Conservation (phyloP, 1,140 invertebrate genomes). For the Megathymus violae region DNA sequence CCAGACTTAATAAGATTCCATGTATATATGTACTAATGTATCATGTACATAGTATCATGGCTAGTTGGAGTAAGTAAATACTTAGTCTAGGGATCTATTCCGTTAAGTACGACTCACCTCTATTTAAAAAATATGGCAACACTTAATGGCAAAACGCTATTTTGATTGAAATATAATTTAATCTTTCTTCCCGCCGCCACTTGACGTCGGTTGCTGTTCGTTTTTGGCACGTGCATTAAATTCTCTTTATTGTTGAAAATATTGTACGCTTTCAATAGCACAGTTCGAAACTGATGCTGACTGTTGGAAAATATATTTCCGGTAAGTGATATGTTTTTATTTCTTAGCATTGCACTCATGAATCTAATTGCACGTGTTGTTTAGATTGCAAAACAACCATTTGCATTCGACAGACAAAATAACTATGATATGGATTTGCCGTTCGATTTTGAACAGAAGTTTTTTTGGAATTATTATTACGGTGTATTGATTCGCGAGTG, state of each 20-base stretch:
- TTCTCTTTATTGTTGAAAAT: conserved; percentile 58
- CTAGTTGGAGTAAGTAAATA: too few relatives aligned
- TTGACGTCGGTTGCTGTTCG: conserved; percentile 66
- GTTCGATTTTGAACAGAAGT: conserved; percentile 26
- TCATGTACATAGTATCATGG: too few relatives aligned
- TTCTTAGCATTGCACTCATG: conserved; percentile 45
- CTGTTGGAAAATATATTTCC: conserved; percentile 63
- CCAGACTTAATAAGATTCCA: too few relatives aligned
- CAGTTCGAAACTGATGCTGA: conserved; percentile 71
- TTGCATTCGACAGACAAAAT: conserved; percentile 68
- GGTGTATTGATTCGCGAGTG: conserved; percentile 7
- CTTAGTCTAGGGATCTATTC: too few relatives aligned
- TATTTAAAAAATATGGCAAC: too few relatives aligned
- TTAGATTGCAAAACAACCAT: conserved; percentile 76
- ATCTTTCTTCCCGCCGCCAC: conserved; percentile 78
- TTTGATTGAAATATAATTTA: conserved; percentile 71
- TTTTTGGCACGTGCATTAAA: conserved; percentile 81
- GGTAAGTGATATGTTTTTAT: conserved; percentile 66
- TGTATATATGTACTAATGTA: too few relatives aligned
- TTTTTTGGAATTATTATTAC: conserved; percentile 5
- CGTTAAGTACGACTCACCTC: too few relatives aligned
- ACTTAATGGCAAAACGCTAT: conserved; percentile 46
- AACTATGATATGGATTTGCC: conserved; percentile 78
- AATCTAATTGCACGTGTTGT: conserved; percentile 74
- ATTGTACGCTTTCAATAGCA: conserved; percentile 44